phyloP scores from a whole-genome alignment of 2,113 vertebrate species.

The Probosciger aterrimus region DNA sequence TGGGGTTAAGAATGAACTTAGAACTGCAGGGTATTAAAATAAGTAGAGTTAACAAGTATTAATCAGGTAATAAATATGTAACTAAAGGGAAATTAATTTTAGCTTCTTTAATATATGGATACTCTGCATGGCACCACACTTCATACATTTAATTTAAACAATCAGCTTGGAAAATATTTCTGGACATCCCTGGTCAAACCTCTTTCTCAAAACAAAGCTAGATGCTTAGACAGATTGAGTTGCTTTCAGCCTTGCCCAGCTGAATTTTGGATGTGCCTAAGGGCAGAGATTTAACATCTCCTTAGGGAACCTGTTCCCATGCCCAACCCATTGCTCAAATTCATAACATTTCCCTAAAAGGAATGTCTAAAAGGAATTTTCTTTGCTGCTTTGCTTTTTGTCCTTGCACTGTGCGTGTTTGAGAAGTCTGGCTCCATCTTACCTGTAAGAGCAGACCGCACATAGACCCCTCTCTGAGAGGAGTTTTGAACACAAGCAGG shows the following conservation, averaged over 20 bases:
- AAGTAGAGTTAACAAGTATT: background rate
- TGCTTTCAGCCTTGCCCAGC: background rate
- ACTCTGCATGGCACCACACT: background rate
- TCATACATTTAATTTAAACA: background rate
- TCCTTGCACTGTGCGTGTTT: background rate
- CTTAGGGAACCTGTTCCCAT: background rate
- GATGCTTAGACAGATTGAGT: background rate
- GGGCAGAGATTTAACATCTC: background rate
- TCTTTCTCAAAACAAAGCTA: background rate
- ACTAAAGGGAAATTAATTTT: background rate
- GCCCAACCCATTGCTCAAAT: background rate
- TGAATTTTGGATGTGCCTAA: background rate
- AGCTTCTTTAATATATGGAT: background rate
- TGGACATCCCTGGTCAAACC: background rate
- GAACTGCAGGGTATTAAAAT: background rate
- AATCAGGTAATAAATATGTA: background rate
- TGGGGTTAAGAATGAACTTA: background rate
- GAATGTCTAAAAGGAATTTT: background rate
- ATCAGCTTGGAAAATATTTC: background rate
- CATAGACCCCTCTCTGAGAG: background rate
- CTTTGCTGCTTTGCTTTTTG: background rate
- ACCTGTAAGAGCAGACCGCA: background rate
- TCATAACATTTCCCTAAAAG: background rate
- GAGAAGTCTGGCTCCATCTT: background rate
- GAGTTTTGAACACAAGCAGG: background rate